Conservation (phyloP, 64 coral and sea anemone species). For the Pachyseris speciosa region DNA sequence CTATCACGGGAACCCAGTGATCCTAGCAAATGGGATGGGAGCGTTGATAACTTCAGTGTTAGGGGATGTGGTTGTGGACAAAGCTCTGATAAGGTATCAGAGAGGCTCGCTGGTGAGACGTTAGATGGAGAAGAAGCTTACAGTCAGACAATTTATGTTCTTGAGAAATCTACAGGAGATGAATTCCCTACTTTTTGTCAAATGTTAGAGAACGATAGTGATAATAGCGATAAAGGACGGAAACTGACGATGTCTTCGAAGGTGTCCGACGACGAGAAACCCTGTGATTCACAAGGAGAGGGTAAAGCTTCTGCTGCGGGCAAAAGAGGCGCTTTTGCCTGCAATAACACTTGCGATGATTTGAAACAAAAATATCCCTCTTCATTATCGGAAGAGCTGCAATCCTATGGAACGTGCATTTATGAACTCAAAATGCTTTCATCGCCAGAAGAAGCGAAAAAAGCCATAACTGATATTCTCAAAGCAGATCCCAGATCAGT, state of each 20-base stretch:
- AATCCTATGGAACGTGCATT: background rate
- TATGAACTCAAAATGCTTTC: conserved; percentile 66
- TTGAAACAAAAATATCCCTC: background rate
- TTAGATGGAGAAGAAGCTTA: background rate
- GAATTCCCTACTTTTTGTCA: background rate
- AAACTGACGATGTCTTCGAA: background rate
- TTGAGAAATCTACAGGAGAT: no score
- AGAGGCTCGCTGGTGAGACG: no score
- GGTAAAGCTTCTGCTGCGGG: background rate
- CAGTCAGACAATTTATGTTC: background rate
- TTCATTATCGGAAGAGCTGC: background rate
- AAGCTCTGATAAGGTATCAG: background rate
- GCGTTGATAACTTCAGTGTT: background rate
- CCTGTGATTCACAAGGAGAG: background rate
- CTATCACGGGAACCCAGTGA: background rate
- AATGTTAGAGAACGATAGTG: background rate
- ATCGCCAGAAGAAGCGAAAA: conserved; percentile 39
- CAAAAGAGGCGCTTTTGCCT: background rate
- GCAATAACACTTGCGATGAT: background rate
- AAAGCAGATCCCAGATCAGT: conserved; percentile 72
- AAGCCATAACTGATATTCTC: conserved; percentile 60
- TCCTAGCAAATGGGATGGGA: no score
- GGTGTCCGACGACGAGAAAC: background rate
- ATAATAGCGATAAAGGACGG: background rate
- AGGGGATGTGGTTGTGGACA: background rate